phyloP scores from a whole-genome alignment of 2,888 invertebrate genomes.

The Alloscopus bannaensis region DNA sequence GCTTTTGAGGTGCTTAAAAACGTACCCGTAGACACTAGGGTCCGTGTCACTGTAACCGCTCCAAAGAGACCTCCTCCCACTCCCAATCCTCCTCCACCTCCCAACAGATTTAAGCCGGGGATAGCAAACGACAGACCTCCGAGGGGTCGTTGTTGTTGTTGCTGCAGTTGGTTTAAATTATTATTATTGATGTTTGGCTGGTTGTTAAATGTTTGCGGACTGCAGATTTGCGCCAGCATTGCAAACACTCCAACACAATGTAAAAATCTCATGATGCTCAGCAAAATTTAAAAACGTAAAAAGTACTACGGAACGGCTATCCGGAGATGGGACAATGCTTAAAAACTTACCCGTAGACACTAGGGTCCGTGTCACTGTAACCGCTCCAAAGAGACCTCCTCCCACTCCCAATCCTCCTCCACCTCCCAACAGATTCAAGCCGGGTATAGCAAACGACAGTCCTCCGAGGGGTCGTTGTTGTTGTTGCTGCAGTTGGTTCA shows the following conservation, averaged over 20 bases:
- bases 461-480: conserved; percentile 30
- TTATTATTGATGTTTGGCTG: not conserved
- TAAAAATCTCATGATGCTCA: too few species aligned
- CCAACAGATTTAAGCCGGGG: conserved; percentile 60
- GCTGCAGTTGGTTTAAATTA: not conserved
- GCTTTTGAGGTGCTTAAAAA: not conserved
- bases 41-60: conserved; percentile 59
- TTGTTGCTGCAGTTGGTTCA: not conserved
- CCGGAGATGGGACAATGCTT: not conserved
- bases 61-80: conserved; percentile 62
- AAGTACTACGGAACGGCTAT: too few species aligned
- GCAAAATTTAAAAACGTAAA: too few species aligned
- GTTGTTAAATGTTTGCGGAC: too few species aligned
- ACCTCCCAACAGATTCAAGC: conserved; percentile 46
- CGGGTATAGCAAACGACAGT: conserved; percentile 67
- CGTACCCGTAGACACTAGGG: conserved; percentile 66
- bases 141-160: not conserved
- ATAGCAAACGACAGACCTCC: conserved; percentile 63
- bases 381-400: conserved; percentile 60
- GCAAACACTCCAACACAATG: too few species aligned
- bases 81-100: conserved; percentile 31
- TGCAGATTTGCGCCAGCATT: too few species aligned
- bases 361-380: conserved; percentile 63
- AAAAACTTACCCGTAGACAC: conserved; percentile 63
- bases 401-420: conserved; percentile 32